Conservation (phyloP, 2,888 invertebrate species). For the Dolichopus griseipennis region DNA sequence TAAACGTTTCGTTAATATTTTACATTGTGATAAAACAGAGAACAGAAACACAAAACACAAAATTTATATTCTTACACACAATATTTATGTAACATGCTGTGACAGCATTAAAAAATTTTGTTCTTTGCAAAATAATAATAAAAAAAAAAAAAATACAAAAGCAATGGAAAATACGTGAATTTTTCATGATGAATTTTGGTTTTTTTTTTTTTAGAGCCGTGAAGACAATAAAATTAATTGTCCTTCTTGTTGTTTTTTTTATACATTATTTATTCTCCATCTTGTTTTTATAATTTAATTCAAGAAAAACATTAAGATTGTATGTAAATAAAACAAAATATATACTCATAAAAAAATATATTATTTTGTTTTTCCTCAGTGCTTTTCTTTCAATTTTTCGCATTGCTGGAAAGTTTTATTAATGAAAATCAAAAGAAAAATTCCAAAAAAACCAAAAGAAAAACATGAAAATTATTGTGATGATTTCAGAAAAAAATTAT, state of each 20-base stretch:
- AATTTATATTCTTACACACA: background rate
- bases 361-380: background rate
- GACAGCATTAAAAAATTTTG: background rate
- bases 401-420: no score
- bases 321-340: background rate
- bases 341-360: background rate
- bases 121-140: background rate
- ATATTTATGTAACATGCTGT: background rate
- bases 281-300: background rate
- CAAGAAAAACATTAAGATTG: background rate
- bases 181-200: background rate
- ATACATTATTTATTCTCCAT: background rate
- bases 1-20: no score
- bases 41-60: no score
- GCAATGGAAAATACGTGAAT: background rate
- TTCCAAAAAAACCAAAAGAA: no score
- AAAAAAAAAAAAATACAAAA: background rate
- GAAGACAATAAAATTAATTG: constrained; percentile 6
- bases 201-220: background rate
- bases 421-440: no score
- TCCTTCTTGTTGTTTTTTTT: background rate
- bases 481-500: no score
- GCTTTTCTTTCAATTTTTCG: no score
- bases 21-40: no score
- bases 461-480: no score